Conservation (phyloP, 2,888 invertebrate genomes). For the Pachycephus smyrnensis region DNA sequence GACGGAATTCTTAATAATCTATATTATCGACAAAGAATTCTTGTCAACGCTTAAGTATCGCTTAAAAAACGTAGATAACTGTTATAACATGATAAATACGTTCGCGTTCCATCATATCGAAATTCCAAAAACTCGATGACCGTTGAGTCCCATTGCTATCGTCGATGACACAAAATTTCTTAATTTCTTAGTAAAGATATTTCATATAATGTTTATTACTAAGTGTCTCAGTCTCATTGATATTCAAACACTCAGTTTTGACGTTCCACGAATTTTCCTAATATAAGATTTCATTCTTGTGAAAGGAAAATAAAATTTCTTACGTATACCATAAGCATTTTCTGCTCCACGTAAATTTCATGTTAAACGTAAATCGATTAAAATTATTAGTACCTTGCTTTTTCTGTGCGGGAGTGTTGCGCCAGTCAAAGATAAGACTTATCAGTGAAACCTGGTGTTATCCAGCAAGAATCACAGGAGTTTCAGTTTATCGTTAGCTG, state of each 20-base stretch:
- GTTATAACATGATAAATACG: neutral
- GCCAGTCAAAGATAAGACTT: neutral
- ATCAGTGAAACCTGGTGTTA: neutral
- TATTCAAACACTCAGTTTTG: too few species aligned
- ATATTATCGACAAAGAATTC: neutral
- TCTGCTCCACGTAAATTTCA: neutral
- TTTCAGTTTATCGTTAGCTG: slow-evolving; percentile 10
- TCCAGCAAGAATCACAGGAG: neutral
- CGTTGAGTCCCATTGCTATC: neutral
- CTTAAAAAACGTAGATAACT: neutral
- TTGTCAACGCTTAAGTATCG: neutral
- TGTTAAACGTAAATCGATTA: too few species aligned
- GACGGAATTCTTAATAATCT: neutral
- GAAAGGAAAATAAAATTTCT: neutral
- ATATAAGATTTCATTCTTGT: neutral
- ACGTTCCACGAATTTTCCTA: neutral
- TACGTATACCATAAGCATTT: neutral
- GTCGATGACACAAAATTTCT: too few species aligned
- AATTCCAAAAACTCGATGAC: neutral
- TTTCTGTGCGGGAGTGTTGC: neutral
- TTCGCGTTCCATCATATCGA: neutral
- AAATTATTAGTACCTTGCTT: neutral
- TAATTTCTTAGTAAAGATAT: too few species aligned
- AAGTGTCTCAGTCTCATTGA: too few species aligned
- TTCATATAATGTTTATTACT: too few species aligned